These are phyloP conservation scores for Cosmia pyralina DNA, from an alignment of 2,888 invertebrate species.

Conservation along the genomic window DNA sequence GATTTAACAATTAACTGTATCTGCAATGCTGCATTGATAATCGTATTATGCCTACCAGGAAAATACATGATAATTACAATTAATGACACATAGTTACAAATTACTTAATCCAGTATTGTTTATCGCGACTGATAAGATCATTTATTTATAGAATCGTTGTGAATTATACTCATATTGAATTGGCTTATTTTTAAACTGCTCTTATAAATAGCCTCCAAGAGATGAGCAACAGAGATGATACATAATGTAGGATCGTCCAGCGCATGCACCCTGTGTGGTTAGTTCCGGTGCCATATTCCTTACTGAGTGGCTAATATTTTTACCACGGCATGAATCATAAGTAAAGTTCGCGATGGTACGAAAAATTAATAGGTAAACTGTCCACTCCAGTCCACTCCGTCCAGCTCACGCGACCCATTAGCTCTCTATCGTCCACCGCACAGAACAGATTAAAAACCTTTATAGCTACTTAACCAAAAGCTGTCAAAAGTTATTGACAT, in stretches of 20 bases:
- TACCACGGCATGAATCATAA: no score
- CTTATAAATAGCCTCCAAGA: slow-evolving; percentile 19
- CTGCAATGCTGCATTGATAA: not conserved
- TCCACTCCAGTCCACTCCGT: no score
- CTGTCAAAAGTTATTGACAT: no score
- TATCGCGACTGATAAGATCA: slow-evolving; percentile 19
- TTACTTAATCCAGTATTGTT: slow-evolving; percentile 10
- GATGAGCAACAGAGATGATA: no score
- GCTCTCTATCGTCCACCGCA: no score
- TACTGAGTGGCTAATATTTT: not conserved
- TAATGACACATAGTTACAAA: slow-evolving; percentile 5
- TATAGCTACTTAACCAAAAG: no score
- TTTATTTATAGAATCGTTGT: slow-evolving; percentile 24
- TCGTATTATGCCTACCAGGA: slow-evolving; percentile 10
- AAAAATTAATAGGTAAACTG: no score
- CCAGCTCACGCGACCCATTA: no score
- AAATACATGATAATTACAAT: slow-evolving; percentile 2
- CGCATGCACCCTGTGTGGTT: not conserved
- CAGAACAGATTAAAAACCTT: no score
- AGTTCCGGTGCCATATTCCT: not conserved
- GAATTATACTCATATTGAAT: slow-evolving; percentile 6
- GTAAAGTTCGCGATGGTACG: no score
- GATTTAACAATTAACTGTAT: not conserved
- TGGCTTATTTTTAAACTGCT: slow-evolving; percentile 5
- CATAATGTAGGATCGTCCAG: no score